Evolutionary conservation across 2,113 vertebrate genomes (phyloP).

Genomic region (Xiphias gladius): DNA sequence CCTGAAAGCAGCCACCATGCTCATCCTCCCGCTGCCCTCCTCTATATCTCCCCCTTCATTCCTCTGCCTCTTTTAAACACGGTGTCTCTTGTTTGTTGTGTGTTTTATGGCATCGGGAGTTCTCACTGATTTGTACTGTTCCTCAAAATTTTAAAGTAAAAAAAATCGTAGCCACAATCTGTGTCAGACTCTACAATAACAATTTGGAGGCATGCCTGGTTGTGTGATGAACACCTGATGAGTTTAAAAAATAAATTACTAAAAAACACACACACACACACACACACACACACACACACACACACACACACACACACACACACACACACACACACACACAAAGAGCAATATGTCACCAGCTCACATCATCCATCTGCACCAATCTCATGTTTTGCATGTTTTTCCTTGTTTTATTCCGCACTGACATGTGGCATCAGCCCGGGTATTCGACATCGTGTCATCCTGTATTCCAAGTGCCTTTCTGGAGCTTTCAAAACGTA

Average conservation of each 20-base stretch:
- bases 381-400: too few species aligned
- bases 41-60: not conserved
- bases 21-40: slow-evolving; percentile 11
- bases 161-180: not conserved
- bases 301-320: not conserved
- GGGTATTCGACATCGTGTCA: too few species aligned
- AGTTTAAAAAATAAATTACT: too few species aligned
- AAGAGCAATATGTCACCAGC: not conserved
- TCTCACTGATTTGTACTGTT: slow-evolving; percentile 24
- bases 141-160: slow-evolving; percentile 18
- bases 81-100: slow-evolving; percentile 12
- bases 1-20: slow-evolving; percentile 44
- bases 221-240: not conserved
- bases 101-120: slow-evolving; percentile 18
- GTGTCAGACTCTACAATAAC: not conserved
- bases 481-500: not conserved
- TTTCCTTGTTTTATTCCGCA: too few species aligned
- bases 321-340: not conserved
- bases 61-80: not conserved
- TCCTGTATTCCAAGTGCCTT: too few species aligned
- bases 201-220: not conserved
- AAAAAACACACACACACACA: not conserved
- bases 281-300: not conserved
- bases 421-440: too few species aligned
- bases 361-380: not conserved